Evolutionary conservation across 2,888 invertebrate species (phyloP).

Genomic region (Yponomeuta plumbellus): DNA sequence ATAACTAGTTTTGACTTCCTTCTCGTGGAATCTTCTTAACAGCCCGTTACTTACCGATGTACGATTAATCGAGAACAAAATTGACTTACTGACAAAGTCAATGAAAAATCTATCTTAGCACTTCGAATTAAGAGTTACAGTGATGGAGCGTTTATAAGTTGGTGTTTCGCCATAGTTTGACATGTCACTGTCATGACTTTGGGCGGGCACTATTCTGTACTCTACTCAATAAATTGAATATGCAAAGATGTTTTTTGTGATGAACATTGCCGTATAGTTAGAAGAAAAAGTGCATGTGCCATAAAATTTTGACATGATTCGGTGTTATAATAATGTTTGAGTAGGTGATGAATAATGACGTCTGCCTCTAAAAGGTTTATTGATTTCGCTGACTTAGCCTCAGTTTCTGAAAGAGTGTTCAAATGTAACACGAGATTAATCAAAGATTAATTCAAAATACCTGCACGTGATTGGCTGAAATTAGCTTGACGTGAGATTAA

Average conservation of each 20-base stretch:
- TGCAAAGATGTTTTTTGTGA: slow-evolving; percentile 51
- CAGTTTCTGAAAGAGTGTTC: no score
- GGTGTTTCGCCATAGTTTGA: slow-evolving; percentile 10
- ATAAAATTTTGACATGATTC: no score
- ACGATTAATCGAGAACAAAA: slow-evolving; percentile 4
- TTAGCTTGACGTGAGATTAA: no score
- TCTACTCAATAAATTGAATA: slow-evolving; percentile 48
- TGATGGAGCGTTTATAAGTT: background rate
- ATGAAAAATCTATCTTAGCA: background rate
- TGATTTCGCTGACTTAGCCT: no score
- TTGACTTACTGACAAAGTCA: background rate
- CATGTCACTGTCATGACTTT: slow-evolving; percentile 26
- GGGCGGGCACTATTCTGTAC: slow-evolving; percentile 34
- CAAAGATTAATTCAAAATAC: no score
- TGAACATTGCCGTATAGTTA: slow-evolving; percentile 30
- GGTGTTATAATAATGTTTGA: no score
- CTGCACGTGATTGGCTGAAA: no score
- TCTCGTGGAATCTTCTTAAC: background rate
- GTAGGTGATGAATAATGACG: no score
- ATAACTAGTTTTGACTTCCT: no score
- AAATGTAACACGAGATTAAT: no score
- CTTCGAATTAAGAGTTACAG: slow-evolving; percentile 3
- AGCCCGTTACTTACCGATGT: slow-evolving; percentile 12
- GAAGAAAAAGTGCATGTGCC: slow-evolving; percentile 16
- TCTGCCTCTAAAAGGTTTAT: no score